Base-by-base conservation (phyloP, 2,888 invertebrate species). In the Pheosia tremula region DNA sequence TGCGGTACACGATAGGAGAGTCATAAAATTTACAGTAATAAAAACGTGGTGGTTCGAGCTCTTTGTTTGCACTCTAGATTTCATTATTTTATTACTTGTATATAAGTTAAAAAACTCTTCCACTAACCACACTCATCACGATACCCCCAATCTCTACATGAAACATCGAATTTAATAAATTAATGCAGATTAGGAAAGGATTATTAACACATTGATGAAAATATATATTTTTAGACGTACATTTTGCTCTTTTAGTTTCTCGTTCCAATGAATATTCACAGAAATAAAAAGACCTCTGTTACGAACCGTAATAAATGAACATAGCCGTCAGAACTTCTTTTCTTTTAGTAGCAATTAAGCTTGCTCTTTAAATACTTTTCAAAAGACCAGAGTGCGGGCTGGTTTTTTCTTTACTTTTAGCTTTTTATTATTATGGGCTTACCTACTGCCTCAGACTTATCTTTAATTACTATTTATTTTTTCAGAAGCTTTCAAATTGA, bases 291-390 rank as follows among this genome's bases (percentile, higher is more conserved):
- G 62, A 66, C 55, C 53, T 65, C 69, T 65, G 57, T 75, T 75
- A 63, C 66, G 63, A 74, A 68, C 60, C 58, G 66, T 72, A 74
- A 81, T 57, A 76, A 78, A 79, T 79, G 72, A 66, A 69, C 62
- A 57, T 59, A 64, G 70, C 69, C 65, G 63, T 67, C 67, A 61
- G 64, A 67, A 73, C 68, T 72, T 74, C 73, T 77, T 81, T 79
- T 71, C 71, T 76, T 79, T 77, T 77, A 74, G 71, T 77, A 72
- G 72, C 74, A 77, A 77, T 77, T 80, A 76, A 77, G 74, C 77
- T 77, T 70, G 67, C 64, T 67, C 10, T 24, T 50, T 50, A 8
- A 24, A 53, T 50, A 50, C 50, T 24, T 50, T 50, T 37, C 50
- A 50, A 13, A n/a, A 49, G 49, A 52, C 11, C 9, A 52, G 0